Evolutionary conservation across 2,797 vertebrate genomes (phyloP).

Genomic region (Ceryle rudis): DNA sequence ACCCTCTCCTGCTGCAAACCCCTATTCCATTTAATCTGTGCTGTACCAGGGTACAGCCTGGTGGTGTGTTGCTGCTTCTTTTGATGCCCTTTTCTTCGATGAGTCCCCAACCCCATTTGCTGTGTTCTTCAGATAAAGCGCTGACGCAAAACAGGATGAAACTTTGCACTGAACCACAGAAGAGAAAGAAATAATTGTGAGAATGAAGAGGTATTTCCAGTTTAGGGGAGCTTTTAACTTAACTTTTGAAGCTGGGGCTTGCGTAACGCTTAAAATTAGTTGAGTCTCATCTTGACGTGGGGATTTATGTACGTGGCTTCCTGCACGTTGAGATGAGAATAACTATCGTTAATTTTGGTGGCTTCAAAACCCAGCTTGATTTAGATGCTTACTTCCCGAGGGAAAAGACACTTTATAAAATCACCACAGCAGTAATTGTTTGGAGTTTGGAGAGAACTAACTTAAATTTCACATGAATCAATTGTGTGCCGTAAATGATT

Average conservation of each 20-base stretch:
- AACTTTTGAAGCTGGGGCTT: not conserved
- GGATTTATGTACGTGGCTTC: constrained; percentile 7
- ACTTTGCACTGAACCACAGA: not conserved
- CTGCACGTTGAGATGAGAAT: not conserved
- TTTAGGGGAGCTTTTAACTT: not conserved
- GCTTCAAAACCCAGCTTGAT: constrained; percentile 1
- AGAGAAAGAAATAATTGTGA: not conserved
- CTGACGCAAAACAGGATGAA: not conserved
- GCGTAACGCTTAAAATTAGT: not conserved
- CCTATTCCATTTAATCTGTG: not conserved
- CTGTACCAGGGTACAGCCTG: not conserved
- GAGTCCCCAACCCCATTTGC: not conserved
- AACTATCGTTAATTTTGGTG: constrained; percentile 34
- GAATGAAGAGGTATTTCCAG: not conserved
- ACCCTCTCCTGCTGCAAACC: not conserved
- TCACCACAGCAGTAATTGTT: not conserved
- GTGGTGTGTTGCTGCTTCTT: too few species aligned
- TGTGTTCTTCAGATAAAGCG: not conserved
- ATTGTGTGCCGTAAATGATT: not conserved
- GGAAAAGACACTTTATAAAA: constrained; percentile 27
- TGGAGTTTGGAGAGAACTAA: constrained; percentile 17
- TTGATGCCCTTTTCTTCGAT: accelerated
- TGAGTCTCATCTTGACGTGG: not conserved
- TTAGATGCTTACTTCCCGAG: constrained; percentile 36
- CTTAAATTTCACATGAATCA: constrained; percentile 19